Evolutionary conservation across 1,140 invertebrate species (phyloP).

Genomic region (Melanaphis sacchari): DNA sequence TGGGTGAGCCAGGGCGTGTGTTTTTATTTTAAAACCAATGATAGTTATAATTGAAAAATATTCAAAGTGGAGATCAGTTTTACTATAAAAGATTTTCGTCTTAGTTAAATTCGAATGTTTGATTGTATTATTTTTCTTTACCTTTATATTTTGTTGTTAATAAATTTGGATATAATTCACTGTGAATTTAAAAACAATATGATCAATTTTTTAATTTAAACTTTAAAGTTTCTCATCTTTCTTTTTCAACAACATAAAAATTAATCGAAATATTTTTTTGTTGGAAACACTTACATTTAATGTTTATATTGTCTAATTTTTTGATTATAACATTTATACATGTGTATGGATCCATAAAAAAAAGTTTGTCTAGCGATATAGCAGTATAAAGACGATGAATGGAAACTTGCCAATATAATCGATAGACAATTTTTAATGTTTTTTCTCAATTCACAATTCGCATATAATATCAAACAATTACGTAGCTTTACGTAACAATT

Average conservation of each 20-base stretch:
- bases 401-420: slow-evolving; percentile 43
- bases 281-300: neutral
- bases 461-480: slow-evolving; percentile 28
- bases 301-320: neutral
- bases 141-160: neutral
- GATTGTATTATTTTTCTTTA: neutral
- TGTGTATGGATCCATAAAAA: neutral
- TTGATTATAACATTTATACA: neutral
- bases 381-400: slow-evolving; percentile 1
- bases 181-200: neutral
- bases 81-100: neutral
- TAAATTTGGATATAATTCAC: neutral
- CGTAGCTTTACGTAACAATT: slow-evolving; percentile 49
- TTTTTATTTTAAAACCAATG: neutral
- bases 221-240: no score
- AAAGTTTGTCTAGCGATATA: neutral
- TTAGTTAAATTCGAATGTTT: neutral
- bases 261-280: neutral
- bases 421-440: slow-evolving; percentile 29
- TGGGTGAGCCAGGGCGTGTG: neutral
- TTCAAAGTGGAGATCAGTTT: neutral
- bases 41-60: neutral
- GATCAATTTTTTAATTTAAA: neutral
- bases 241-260: neutral
- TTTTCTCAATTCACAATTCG: slow-evolving; percentile 41